These are phyloP conservation scores for Hoplodrina ambigua DNA, from an alignment of 2,888 invertebrate species.

Conservation along the genomic window DNA sequence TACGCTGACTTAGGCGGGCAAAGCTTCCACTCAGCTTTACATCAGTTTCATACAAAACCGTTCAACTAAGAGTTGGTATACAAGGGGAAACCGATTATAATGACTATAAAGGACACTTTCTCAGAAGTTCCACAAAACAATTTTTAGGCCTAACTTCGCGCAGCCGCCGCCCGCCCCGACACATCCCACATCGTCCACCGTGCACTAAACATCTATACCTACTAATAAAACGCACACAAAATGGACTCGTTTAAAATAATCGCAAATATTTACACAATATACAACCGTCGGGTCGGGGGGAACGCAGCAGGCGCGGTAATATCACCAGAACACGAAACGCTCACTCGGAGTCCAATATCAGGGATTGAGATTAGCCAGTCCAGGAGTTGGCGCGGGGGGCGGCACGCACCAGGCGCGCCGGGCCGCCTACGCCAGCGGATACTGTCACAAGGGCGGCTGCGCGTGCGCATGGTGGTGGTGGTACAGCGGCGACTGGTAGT, in stretches of 20 bases:
- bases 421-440: constrained; percentile 95
- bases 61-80: constrained; percentile 75
- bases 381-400: constrained; percentile 65
- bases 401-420: constrained; percentile 78
- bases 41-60: constrained; percentile 34
- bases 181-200: constrained; percentile 70
- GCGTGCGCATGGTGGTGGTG: constrained; percentile 92
- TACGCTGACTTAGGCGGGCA: constrained; percentile 73
- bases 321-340: constrained; percentile 88
- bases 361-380: constrained; percentile 75
- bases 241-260: constrained; percentile 78
- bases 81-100: constrained; percentile 73
- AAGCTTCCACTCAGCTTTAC: constrained; percentile 62
- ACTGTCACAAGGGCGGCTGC: constrained; percentile 97
- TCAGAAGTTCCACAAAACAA: constrained; percentile 77
- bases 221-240: constrained; percentile 83
- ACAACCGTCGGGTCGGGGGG: constrained; percentile 70
- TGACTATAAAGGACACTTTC: constrained; percentile 85
- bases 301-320: constrained; percentile 70
- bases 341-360: constrained; percentile 88
- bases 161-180: constrained; percentile 76
- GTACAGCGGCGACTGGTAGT: constrained; percentile 96
- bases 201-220: constrained; percentile 79
- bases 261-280: constrained; percentile 85
- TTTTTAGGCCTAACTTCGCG: constrained; percentile 82